Conservation (phyloP, 92 coral and sea anemone genomes). For the Parazoanthus darwini region DNA sequence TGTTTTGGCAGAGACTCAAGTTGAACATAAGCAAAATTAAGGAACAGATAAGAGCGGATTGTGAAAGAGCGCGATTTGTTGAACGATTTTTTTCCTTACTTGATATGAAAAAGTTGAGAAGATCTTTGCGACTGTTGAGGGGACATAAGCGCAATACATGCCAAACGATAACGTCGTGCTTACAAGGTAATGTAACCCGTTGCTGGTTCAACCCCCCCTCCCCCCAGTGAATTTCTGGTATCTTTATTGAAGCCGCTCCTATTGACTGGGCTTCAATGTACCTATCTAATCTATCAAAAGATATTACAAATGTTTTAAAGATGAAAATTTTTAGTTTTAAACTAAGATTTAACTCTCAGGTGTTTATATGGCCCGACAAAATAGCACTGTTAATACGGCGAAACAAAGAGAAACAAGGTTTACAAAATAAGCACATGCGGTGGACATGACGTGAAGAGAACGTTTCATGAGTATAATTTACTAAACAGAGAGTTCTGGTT, state of each 20-base stretch:
- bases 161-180: background rate
- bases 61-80: slow-evolving; percentile 33
- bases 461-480: slow-evolving; percentile 8
- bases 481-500: slow-evolving; percentile 13
- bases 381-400: background rate
- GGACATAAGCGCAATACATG: slow-evolving; percentile 18
- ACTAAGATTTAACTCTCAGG: background rate
- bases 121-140: slow-evolving; percentile 7
- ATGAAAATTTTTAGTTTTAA: too few species aligned
- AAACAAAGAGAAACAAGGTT: background rate
- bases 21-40: slow-evolving; percentile 3
- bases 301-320: too few species aligned
- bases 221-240: too few species aligned
- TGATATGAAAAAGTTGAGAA: slow-evolving; percentile 24
- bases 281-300: too few species aligned
- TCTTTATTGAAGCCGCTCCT: too few species aligned
- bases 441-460: background rate
- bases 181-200: too few species aligned
- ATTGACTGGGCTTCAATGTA: too few species aligned
- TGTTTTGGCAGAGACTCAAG: slow-evolving; percentile 12
- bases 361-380: background rate
- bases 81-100: slow-evolving; percentile 30
- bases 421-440: background rate
- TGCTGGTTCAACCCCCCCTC: too few species aligned
- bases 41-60: background rate